Base-by-base conservation (phyloP, 1,140 invertebrate species). In the Leptonema lineaticorne region DNA sequence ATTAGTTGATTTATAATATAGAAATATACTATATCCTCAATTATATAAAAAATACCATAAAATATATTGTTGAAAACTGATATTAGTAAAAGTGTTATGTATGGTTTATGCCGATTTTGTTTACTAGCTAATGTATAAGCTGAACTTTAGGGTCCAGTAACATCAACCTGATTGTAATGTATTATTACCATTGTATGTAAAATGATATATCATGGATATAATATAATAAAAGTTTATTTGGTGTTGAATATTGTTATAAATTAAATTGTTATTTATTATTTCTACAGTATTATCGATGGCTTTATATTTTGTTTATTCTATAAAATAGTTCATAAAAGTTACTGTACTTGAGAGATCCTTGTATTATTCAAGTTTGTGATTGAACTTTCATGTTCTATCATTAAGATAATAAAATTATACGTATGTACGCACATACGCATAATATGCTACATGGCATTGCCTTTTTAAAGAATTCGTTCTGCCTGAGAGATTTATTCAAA, bases 401-500 rank as follows among this genome's bases (percentile, higher is more conserved):
- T 33, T 33, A 6, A 33, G 11, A 33, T 41, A 16, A 41, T 41
- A 41, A 14, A 41, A 14, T 41, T 41, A 41, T 41, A 41, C 37
- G 37, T 41, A 41, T 41, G 37, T 41, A 41, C 9, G 37, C 16
- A 41, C 37, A 16, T n/a, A n/a, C n/a, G 7, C 30, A 58, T 16
- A 58, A 3, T 62, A 16, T 24, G 28, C 14, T 22, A 24, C 29
- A n/a, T n/a, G 37, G 59, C 37, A 37, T 41, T 62, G 59, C 59
- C 59, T 62, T 62, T 59, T 59, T 18, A 16, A 29, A 58, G 8
- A 62, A 33, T 18, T 45, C 27, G 59, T 62, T 62, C 46, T 62
- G 59, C 59, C 59, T 62, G 33, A 62, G 14, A 62, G 29, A 46
- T 62, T 18, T 62, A 62, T 62, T 60, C 11, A 53, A 26, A 58